These are phyloP conservation scores for Chelonus formosanus DNA, from an alignment of 2,888 invertebrate genomes.

Conservation along the genomic window DNA sequence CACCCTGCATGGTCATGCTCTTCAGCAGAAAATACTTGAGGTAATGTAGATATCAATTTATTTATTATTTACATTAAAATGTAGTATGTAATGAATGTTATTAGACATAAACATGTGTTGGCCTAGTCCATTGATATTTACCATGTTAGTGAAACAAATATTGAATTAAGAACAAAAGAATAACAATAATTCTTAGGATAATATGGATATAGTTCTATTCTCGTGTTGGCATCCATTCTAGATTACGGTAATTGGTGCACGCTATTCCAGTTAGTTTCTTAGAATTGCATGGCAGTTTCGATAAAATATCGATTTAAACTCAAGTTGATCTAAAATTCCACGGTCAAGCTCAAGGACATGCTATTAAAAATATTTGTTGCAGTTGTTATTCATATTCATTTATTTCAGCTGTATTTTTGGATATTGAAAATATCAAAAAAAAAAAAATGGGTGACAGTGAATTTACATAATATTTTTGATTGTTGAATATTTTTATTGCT, in stretches of 20 bases:
- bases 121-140: too few relatives aligned
- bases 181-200: too few relatives aligned
- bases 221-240: slow-evolving; percentile 1
- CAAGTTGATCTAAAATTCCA: slow-evolving; percentile 33
- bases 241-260: slow-evolving; percentile 16
- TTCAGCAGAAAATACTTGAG: slow-evolving; percentile 77
- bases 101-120: too few relatives aligned
- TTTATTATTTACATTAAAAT: slow-evolving; percentile 12
- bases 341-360: slow-evolving; percentile 39
- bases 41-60: slow-evolving; percentile 61
- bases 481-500: too few relatives aligned
- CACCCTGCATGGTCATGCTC: slow-evolving; percentile 70
- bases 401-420: too few relatives aligned
- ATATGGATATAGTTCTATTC: slow-evolving; percentile 11
- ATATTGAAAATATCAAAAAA: too few relatives aligned
- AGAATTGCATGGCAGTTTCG: slow-evolving; percentile 27
- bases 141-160: too few relatives aligned
- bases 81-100: too few relatives aligned
- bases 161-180: too few relatives aligned
- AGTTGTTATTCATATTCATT: too few relatives aligned
- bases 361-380: neutral
- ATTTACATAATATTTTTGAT: too few relatives aligned
- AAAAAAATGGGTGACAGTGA: too few relatives aligned
- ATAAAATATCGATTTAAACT: slow-evolving; percentile 33
- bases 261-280: slow-evolving; percentile 15